Percentiles rank a stretch among this genome's conserved stretches.
Conservation (phyloP, 1,140 invertebrate genomes). For the honey bee (Apis mellifera) region DNA sequence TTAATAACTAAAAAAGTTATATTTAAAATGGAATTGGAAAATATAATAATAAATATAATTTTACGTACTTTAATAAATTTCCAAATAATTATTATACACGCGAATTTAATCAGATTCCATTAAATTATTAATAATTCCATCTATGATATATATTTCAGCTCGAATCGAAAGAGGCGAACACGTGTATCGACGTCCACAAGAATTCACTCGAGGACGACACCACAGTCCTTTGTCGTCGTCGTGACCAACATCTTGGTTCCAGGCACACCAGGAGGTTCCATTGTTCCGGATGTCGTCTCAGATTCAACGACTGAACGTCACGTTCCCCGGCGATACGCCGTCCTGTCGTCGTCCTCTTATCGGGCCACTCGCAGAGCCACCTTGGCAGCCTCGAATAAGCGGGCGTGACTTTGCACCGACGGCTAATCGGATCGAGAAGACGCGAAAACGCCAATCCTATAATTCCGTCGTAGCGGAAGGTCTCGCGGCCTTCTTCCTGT, state of each 20-base stretch:
- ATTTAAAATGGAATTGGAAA: no score
- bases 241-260: background rate
- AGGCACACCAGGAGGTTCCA: background rate
- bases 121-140: no score
- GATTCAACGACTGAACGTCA: slow-evolving; percentile 25
- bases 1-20: no score
- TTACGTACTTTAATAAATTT: no score
- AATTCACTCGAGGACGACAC: background rate
- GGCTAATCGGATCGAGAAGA: slow-evolving; percentile 60
- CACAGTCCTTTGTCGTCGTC: background rate
- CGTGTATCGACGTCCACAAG: slow-evolving; percentile 64
- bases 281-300: slow-evolving; percentile 41
- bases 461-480: slow-evolving; percentile 18
- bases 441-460: slow-evolving; percentile 53
- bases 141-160: no score
- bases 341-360: slow-evolving; percentile 51
- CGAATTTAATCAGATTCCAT: no score
- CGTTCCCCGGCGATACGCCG: slow-evolving; percentile 43
- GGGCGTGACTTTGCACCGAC: slow-evolving; percentile 51
- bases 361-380: slow-evolving; percentile 55
- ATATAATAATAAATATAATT: no score
- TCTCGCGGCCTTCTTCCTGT: background rate
- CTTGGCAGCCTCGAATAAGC: slow-evolving; percentile 57
- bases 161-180: slow-evolving; percentile 60
- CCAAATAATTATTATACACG: no score